Percentiles rank a stretch among this genome's conserved stretches.
phyloP scores from a whole-genome alignment of 2,888 invertebrate species.

The Oxyscelio sp. region DNA sequence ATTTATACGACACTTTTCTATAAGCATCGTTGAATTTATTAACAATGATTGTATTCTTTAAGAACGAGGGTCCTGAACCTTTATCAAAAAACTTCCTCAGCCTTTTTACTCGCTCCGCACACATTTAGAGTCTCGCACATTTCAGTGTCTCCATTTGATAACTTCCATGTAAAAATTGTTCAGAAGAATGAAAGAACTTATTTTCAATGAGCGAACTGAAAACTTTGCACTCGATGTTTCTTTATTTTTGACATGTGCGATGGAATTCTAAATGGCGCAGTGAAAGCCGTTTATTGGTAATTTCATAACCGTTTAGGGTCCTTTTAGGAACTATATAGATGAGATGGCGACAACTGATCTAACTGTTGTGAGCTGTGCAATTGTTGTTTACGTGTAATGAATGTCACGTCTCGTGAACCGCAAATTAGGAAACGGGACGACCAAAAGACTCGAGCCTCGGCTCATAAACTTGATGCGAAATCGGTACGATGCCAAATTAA shows the following conservation, averaged over 20 bases:
- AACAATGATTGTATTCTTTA: conserved; percentile 30
- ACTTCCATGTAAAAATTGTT: too few relatives aligned
- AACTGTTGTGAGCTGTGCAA: conserved; percentile 51
- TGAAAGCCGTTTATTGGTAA: conserved; percentile 20
- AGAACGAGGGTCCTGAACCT: conserved; percentile 18
- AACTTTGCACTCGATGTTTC: background rate
- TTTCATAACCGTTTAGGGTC: conserved; percentile 43
- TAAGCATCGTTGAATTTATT: conserved; percentile 31
- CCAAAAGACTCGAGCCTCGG: conserved; percentile 57
- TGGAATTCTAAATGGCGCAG: conserved; percentile 25
- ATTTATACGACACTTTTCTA: conserved; percentile 29
- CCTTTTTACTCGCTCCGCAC: conserved; percentile 43
- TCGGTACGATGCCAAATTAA: conserved; percentile 86
- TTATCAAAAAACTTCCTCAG: conserved; percentile 49
- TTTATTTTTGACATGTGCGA: background rate
- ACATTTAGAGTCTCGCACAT: too few relatives aligned
- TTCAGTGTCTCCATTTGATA: too few relatives aligned
- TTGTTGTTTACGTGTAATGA: conserved; percentile 41
- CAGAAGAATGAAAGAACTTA: background rate
- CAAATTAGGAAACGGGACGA: conserved; percentile 27
- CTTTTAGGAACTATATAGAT: conserved; percentile 57
- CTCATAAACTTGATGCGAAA: conserved; percentile 70
- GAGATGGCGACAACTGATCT: conserved; percentile 79
- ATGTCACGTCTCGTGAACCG: background rate
- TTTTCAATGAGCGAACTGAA: background rate